Evolutionary conservation across 1,140 invertebrate genomes (phyloP).

Genomic region (Gonatopus flavifemur): DNA sequence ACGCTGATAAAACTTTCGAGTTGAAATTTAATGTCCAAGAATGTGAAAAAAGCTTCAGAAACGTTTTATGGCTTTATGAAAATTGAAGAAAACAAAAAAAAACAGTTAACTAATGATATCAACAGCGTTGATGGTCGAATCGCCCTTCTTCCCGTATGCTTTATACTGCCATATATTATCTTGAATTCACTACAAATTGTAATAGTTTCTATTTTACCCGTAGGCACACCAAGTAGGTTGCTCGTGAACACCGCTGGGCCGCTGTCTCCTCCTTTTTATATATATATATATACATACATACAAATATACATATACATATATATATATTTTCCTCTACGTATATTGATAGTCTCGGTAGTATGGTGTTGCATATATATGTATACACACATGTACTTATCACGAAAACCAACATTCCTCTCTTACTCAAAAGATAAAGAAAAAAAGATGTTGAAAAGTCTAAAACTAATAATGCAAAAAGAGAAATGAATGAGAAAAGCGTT

Average conservation of each 20-base stretch:
- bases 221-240: conserved; percentile 56
- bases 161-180: conserved; percentile 23
- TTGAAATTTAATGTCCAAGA: too few relatives aligned
- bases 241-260: conserved; percentile 55
- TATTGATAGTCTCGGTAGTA: conserved; percentile 36
- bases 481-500: conserved; percentile 11
- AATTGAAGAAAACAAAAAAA: neutral
- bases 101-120: conserved; percentile 1
- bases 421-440: conserved; percentile 9
- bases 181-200: conserved; percentile 18
- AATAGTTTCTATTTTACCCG: conserved; percentile 40
- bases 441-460: too few relatives aligned
- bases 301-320: too few relatives aligned
- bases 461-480: neutral
- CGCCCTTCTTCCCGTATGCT: conserved; percentile 21
- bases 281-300: too few relatives aligned
- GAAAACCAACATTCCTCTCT: too few relatives aligned
- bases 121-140: conserved; percentile 12
- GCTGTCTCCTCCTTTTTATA: conserved; percentile 44
- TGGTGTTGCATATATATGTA: conserved; percentile 21
- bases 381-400: too few relatives aligned
- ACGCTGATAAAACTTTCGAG: too few relatives aligned
- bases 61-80: conserved; percentile 13
- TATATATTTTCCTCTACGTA: too few relatives aligned
- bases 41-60: too few relatives aligned